A percentile compares a stretch with the other conserved stretches of the same genome.
Evolutionary conservation across 2,888 invertebrate species (phyloP).

Genomic region (Keiferia lycopersicella): DNA sequence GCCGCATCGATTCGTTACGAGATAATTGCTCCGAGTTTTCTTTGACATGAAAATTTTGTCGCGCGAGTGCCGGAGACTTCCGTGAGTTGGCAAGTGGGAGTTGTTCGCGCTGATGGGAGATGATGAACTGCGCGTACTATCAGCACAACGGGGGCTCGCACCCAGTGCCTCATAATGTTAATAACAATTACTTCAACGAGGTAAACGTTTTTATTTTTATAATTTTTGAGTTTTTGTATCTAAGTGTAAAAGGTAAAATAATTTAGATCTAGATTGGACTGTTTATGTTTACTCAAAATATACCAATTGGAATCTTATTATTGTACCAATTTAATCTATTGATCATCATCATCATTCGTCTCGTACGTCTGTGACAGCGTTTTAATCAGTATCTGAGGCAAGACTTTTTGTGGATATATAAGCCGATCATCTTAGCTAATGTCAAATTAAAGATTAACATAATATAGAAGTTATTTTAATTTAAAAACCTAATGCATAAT

Average conservation of each 20-base stretch:
- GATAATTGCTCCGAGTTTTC: conserved; percentile 75
- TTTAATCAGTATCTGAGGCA: no score
- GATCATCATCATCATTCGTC: no score
- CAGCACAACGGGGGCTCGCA: conserved; percentile 72
- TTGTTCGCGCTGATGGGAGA: conserved; percentile 60
- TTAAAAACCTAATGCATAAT: no score
- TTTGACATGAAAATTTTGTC: conserved; percentile 51
- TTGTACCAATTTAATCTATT: not conserved
- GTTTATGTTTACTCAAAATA: not conserved
- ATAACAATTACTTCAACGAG: conserved; percentile 75
- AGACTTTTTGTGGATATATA: no score
- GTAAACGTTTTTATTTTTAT: conserved; percentile 47
- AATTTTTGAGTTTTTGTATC: no score
- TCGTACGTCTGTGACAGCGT: no score
- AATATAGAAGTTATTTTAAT: no score
- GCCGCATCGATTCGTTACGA: conserved; percentile 79
- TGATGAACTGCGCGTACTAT: conserved; percentile 77
- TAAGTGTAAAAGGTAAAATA: no score
- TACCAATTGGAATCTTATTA: conserved; percentile 5
- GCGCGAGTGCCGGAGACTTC: conserved; percentile 60
- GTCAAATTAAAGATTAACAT: no score
- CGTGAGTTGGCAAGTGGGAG: conserved; percentile 44
- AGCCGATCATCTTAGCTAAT: no score
- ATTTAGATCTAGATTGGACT: not conserved
- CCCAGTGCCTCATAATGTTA: conserved; percentile 69